These are phyloP conservation scores for Ailuropoda melanoleuca DNA, from an alignment of 2,113 vertebrate genomes.

Conservation along the genomic window DNA sequence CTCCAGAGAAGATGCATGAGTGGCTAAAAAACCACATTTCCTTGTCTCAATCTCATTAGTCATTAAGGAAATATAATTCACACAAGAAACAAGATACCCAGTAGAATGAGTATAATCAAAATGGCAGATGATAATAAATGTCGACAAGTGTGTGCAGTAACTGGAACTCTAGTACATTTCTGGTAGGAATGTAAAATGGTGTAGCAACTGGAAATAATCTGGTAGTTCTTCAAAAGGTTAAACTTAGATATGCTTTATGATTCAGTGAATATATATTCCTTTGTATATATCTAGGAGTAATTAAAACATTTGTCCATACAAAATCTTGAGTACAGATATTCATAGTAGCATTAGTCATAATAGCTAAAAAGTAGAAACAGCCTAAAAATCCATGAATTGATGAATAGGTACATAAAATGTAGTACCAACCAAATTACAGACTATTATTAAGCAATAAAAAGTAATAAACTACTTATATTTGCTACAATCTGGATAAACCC, in stretches of 20 bases:
- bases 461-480: background rate
- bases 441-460: background rate
- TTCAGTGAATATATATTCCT: background rate
- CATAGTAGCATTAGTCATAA: background rate
- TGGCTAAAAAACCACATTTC: background rate
- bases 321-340: background rate
- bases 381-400: background rate
- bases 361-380: background rate
- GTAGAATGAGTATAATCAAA: background rate
- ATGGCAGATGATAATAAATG: background rate
- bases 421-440: background rate
- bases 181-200: background rate
- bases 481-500: background rate
- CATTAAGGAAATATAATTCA: background rate
- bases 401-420: background rate
- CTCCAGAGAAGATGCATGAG: background rate
- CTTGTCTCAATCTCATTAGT: background rate
- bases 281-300: background rate
- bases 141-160: background rate
- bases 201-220: background rate
- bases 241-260: background rate
- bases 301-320: background rate
- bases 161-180: background rate
- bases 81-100: background rate
- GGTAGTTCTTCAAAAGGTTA: background rate